Conservation (phyloP, 1,140 invertebrate genomes). For the Zaprionus davidi region DNA sequence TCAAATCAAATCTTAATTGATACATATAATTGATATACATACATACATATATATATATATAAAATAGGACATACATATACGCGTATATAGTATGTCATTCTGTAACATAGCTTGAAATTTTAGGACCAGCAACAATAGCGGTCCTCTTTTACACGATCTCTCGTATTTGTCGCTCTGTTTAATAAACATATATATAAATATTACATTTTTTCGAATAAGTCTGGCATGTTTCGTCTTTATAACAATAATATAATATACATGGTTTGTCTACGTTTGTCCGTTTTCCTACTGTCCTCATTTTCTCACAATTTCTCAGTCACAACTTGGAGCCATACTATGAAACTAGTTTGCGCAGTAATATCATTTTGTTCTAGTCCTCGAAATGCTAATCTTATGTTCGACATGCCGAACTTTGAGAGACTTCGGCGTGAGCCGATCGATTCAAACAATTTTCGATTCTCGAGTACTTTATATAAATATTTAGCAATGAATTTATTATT, state of each 20-base stretch:
- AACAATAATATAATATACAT: background rate
- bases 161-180: conserved; percentile 75
- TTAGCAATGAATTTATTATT: conserved; percentile 70
- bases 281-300: background rate
- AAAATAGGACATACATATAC: conserved; percentile 3
- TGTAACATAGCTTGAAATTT: conserved; percentile 69
- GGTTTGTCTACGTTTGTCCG: conserved; percentile 55
- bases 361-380: conserved; percentile 41
- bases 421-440: conserved; percentile 48
- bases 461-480: conserved; percentile 44
- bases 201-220: conserved; percentile 23
- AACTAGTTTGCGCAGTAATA: conserved; percentile 30
- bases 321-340: conserved; percentile 21
- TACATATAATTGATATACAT: conserved; percentile 50
- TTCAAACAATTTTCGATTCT: conserved; percentile 49
- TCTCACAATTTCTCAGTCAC: conserved; percentile 14
- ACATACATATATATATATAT: conserved; percentile 20
- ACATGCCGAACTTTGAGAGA: conserved; percentile 26
- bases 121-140: conserved; percentile 44
- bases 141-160: conserved; percentile 74
- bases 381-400: background rate
- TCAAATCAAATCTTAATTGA: conserved; percentile 75
- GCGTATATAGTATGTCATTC: conserved; percentile 17
- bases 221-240: conserved; percentile 18
- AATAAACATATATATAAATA: conserved; percentile 15